Evolutionary conservation across 2,797 vertebrate species (phyloP).

Genomic region (Siniperca obscura): DNA sequence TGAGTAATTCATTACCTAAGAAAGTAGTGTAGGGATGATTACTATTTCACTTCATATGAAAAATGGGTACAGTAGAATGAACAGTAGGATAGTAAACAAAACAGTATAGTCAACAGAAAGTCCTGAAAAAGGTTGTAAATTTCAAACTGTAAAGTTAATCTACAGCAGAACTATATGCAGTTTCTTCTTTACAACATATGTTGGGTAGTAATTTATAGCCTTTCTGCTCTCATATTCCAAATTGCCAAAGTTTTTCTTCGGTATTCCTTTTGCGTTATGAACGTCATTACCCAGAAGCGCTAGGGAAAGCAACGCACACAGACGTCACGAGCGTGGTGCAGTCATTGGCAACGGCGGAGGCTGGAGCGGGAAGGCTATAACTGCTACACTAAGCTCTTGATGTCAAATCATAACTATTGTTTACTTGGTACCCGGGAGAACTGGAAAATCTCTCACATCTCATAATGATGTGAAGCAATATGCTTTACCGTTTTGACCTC

Average conservation of each 20-base stretch:
- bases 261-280: neutral
- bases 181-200: neutral
- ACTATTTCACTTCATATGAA: neutral
- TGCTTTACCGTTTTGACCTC: neutral
- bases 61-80: neutral
- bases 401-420: neutral
- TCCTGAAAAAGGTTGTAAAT: neutral
- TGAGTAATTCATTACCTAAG: neutral
- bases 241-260: neutral
- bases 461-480: conserved; percentile 9
- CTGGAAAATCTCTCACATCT: fast-evolving
- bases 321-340: conserved; percentile 56
- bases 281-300: conserved; percentile 77
- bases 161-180: neutral
- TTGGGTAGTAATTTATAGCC: neutral
- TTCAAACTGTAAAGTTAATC: neutral
- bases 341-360: conserved; percentile 76
- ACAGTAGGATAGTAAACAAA: neutral
- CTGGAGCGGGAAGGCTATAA: conserved; percentile 79
- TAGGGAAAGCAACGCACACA: neutral
- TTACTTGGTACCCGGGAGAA: neutral
- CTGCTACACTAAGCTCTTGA: neutral
- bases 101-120: neutral
- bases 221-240: neutral
- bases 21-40: neutral